phyloP scores from a whole-genome alignment of 2,797 vertebrate species.

The Catharus ustulatus region DNA sequence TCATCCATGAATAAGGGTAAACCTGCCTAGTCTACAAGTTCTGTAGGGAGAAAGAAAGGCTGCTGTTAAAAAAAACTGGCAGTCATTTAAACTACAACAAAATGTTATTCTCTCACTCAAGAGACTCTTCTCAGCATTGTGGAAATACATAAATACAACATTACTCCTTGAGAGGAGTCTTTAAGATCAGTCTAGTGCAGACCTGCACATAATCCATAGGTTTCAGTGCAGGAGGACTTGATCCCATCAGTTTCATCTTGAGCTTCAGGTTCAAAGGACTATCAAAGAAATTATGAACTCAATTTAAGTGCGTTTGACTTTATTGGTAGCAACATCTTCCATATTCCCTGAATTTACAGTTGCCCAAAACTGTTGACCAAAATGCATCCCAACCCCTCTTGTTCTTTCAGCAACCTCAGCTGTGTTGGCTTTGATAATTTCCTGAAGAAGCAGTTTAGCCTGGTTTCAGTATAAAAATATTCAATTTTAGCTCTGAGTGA shows the following conservation, averaged over 20 bases:
- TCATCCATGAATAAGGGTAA: background rate
- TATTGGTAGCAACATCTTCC: background rate
- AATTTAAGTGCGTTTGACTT: background rate
- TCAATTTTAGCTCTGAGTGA: background rate
- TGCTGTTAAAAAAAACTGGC: background rate
- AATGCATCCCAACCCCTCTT: background rate
- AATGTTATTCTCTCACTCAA: background rate
- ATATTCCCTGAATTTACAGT: background rate
- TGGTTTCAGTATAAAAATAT: constrained; percentile 9
- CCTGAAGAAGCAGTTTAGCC: background rate
- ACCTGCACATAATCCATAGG: fast-evolving
- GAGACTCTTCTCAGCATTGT: background rate
- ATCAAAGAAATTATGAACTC: background rate
- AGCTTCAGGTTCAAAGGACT: background rate
- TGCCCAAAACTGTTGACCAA: background rate
- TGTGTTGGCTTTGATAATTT: background rate
- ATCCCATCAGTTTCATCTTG: background rate
- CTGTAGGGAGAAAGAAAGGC: background rate
- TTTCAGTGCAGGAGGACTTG: background rate
- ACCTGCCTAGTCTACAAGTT: background rate
- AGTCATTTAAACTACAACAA: background rate
- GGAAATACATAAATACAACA: background rate
- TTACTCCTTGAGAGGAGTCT: background rate
- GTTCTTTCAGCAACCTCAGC: background rate
- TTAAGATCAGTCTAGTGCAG: background rate